Percentiles rank a stretch among this genome's conserved stretches.
These are phyloP conservation scores for Callithrix jacchus DNA, from an alignment of 2,113 vertebrate genomes.

Conservation along the genomic window DNA sequence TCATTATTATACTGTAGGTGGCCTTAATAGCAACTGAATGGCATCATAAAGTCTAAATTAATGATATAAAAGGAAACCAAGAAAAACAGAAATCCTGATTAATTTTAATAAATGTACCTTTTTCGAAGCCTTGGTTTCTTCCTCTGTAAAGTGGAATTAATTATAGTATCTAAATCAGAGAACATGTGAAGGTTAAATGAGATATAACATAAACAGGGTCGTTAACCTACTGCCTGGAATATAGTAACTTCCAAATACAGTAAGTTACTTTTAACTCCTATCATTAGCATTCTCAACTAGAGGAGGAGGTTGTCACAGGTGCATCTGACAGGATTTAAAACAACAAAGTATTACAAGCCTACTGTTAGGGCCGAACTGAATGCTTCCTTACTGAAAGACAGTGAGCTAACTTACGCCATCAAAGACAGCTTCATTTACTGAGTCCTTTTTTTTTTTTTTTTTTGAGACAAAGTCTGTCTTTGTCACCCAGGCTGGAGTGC, in stretches of 20 bases:
- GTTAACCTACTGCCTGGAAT: not conserved
- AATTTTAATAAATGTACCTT: not conserved
- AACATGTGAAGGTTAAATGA: not conserved
- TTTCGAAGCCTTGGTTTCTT: not conserved
- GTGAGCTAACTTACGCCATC: not conserved
- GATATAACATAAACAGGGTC: not conserved
- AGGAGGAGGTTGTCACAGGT: not conserved
- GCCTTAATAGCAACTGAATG: not conserved
- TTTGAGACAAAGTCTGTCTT: no score
- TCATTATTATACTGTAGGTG: not conserved
- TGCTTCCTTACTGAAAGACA: not conserved
- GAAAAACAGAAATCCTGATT: not conserved
- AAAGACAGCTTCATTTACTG: not conserved
- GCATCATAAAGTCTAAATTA: not conserved
- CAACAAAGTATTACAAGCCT: not conserved
- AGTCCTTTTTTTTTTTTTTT: not conserved
- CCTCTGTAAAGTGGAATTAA: not conserved
- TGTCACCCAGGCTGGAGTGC: no score
- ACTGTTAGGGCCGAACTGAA: not conserved
- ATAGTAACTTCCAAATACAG: not conserved
- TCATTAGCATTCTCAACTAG: not conserved
- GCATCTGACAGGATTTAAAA: not conserved
- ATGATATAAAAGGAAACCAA: constrained; percentile 9
- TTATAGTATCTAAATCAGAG: not conserved
- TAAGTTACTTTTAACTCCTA: not conserved